Evolutionary conservation across 2,888 invertebrate species (phyloP), one percentile per base, ranked within the genome.

Genomic region (Drosophila paramelanica): DNA sequence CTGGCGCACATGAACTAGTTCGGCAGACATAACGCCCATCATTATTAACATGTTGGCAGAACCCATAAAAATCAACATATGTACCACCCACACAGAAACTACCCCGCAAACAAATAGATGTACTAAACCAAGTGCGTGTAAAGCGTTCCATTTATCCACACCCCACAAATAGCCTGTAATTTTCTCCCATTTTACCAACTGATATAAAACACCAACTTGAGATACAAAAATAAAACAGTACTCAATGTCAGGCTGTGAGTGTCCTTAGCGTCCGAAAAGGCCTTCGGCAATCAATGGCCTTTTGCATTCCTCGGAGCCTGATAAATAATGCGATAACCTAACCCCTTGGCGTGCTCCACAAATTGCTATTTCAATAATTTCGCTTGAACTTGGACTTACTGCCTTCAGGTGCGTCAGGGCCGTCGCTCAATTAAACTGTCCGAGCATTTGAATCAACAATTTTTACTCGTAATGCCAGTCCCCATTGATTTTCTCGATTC

Each of bases 281-380:
- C 66, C 64, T 64, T 47, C 50, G 51, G 23, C 39, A 62, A 75
- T 69, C 70, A 75, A 79, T 75, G 53, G 56, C 27, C 52, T 46
- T 56, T 62, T 73, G 75, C 68, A 74, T 74, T 61, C 59, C 56
- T 38, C 36, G 27, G 45, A 38, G 43, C 11, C 59, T 69, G 68
- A 67, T 67, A 50, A 68, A 69, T 68, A 60, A 43, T 60, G 50
- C 55, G 58, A 58, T 73, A 58, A 43, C 11, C 11, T 11, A 13
- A 17, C 50, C 56, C n/a, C 4, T 36, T 11, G 10, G 39, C 57
- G 20, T 49, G 55, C 61, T 41, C 27, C 33, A 39, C 23, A 61
- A 77, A 72, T 77, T 80, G 58, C 43, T 77, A 80, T 77, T 67
- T 67, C 81, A 71, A 77, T 77, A 77, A 53, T 73, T 72, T 27